Percentiles rank a stretch among this genome's conserved stretches.
These are phyloP conservation scores for Philopedon plagiatum DNA, from an alignment of 2,888 invertebrate species.

Conservation along the genomic window DNA sequence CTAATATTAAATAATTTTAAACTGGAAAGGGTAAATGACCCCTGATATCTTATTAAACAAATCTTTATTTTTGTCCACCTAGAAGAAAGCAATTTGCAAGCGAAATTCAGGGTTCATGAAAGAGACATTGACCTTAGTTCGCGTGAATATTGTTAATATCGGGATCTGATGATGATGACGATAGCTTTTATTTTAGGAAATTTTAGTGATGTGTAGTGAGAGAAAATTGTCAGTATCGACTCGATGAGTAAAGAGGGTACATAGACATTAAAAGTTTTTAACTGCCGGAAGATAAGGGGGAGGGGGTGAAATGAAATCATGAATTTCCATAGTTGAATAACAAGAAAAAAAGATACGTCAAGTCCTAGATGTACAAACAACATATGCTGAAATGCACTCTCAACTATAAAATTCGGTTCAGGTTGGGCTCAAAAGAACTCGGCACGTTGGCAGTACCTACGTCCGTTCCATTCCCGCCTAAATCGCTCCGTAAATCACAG, in stretches of 20 bases:
- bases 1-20: slow-evolving; percentile 6
- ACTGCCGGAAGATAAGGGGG: too few relatives aligned
- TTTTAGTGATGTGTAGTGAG: slow-evolving; percentile 12
- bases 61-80: slow-evolving; percentile 20
- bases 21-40: slow-evolving; percentile 21
- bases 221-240: neutral
- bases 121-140: slow-evolving; percentile 39
- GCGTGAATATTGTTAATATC: slow-evolving; percentile 31
- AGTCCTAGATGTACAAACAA: too few relatives aligned
- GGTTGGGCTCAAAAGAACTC: too few relatives aligned
- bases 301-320: too few relatives aligned
- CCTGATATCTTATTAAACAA: slow-evolving; percentile 10
- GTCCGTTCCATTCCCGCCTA: too few relatives aligned
- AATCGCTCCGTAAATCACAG: too few relatives aligned
- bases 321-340: too few relatives aligned
- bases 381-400: too few relatives aligned
- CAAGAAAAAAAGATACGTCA: too few relatives aligned
- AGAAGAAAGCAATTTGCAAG: slow-evolving; percentile 30
- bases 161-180: slow-evolving; percentile 21
- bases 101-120: slow-evolving; percentile 36
- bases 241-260: neutral
- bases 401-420: too few relatives aligned
- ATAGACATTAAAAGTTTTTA: neutral
- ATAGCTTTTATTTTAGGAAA: slow-evolving; percentile 17
- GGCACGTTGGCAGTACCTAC: too few relatives aligned